These are phyloP conservation scores for Albula goreensis DNA, from an alignment of 2,113 vertebrate species.

Conservation along the genomic window DNA sequence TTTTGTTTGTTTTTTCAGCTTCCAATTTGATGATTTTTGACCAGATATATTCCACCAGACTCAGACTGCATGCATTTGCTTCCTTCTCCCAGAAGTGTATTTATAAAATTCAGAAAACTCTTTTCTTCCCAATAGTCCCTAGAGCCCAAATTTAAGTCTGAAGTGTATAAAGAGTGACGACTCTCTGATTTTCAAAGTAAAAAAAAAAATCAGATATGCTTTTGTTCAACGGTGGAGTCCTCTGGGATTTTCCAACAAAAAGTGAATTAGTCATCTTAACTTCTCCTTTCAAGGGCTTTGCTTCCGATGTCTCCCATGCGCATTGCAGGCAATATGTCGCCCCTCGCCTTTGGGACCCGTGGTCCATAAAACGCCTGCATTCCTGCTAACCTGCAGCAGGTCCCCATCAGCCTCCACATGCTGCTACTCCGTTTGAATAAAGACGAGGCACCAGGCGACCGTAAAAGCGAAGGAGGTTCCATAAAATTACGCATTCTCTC, in stretches of 20 bases:
- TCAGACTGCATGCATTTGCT: not conserved
- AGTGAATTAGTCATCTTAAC: slow-evolving; percentile 2
- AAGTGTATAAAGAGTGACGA: not conserved
- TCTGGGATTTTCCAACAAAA: not conserved
- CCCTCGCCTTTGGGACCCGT: not conserved
- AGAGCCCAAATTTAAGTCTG: not conserved
- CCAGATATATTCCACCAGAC: not conserved
- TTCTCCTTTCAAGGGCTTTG: not conserved
- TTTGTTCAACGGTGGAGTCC: not conserved
- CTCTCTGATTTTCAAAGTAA: not conserved
- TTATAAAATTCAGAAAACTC: not conserved
- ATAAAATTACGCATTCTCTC: slow-evolving; percentile 24
- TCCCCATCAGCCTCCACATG: slow-evolving; percentile 14
- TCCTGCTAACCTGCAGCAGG: not conserved
- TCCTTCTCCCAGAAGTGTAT: not conserved
- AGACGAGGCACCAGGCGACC: slow-evolving; percentile 26
- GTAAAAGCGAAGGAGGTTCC: slow-evolving; percentile 18
- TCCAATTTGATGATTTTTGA: not conserved
- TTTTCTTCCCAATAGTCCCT: not conserved
- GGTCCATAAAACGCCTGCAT: not conserved
- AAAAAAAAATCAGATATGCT: not conserved
- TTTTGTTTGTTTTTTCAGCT: not conserved
- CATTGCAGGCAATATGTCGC: not conserved
- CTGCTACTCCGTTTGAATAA: slow-evolving; percentile 7
- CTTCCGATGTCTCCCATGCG: not conserved